These are phyloP conservation scores for Columbina picui DNA, from an alignment of 2,113 vertebrate genomes.

Conservation along the genomic window DNA sequence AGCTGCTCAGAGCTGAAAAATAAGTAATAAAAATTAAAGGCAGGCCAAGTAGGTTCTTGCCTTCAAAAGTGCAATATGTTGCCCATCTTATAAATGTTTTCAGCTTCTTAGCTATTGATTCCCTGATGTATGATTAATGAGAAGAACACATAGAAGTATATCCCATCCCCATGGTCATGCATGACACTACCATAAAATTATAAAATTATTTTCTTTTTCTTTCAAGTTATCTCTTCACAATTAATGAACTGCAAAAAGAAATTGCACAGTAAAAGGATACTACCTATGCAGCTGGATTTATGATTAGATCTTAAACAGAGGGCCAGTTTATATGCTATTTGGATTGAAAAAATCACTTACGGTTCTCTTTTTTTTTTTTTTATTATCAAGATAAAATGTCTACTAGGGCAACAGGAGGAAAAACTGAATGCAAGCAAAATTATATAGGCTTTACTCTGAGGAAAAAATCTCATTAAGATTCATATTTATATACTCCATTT, in stretches of 20 bases:
- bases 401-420: not conserved
- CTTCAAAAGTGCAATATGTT: not conserved
- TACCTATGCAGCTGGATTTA: not conserved
- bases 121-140: not conserved
- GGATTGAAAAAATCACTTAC: not conserved
- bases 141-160: not conserved
- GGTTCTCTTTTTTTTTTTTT: not conserved
- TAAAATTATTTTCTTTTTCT: not conserved
- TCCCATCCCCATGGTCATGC: not conserved
- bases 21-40: not conserved
- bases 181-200: not conserved
- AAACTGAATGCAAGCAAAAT: not conserved
- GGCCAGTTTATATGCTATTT: not conserved
- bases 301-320: not conserved
- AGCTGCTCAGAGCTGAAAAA: not conserved
- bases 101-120: not conserved
- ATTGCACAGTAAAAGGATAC: not conserved
- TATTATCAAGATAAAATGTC: not conserved
- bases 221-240: not conserved
- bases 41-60: not conserved
- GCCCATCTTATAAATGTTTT: not conserved
- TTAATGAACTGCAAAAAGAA: conserved; percentile 22
- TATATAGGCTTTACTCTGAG: not conserved
- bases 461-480: not conserved
- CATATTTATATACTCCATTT: not conserved